phyloP scores from a whole-genome alignment of 2,113 vertebrate genomes.

The Cnemophilus loriae region DNA sequence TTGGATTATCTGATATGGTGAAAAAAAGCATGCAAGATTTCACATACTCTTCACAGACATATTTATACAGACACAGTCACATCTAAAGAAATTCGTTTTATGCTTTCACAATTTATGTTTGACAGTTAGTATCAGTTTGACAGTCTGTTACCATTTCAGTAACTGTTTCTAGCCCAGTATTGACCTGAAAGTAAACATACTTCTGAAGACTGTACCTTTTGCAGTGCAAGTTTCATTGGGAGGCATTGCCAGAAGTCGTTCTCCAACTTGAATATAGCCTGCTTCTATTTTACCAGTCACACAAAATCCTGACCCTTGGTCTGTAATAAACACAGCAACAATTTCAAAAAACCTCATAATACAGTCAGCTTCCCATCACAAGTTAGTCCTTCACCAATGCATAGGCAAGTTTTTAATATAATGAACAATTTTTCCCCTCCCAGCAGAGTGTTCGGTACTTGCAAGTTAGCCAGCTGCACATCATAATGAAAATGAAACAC shows the following conservation, averaged over 20 bases:
- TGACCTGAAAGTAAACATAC: conserved; percentile 55
- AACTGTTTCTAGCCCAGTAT: conserved; percentile 65
- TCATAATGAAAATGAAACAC: conserved; percentile 60
- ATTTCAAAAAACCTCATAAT: neutral
- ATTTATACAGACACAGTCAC: conserved; percentile 65
- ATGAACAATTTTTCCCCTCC: neutral
- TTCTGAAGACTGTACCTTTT: conserved; percentile 82
- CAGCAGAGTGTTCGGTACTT: neutral
- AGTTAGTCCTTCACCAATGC: neutral
- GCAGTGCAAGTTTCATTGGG: conserved; percentile 96
- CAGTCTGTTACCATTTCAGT: conserved; percentile 73
- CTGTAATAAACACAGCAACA: conserved; percentile 69
- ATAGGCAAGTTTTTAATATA: neutral
- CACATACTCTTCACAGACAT: conserved; percentile 14
- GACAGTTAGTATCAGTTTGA: conserved; percentile 84
- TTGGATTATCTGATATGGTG: neutral
- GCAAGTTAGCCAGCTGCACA: neutral
- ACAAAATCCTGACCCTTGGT: conserved; percentile 97
- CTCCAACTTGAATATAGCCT: conserved; percentile 90
- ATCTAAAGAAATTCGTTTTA: conserved; percentile 75
- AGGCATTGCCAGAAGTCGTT: conserved; percentile 89
- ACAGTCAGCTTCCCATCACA: neutral
- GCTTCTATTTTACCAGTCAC: conserved; percentile 97
- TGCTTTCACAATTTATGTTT: conserved; percentile 73
- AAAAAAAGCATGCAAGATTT: neutral